phyloP scores from a whole-genome alignment of 2,797 vertebrate genomes.

The Tokudaia tokunoshimensis region DNA sequence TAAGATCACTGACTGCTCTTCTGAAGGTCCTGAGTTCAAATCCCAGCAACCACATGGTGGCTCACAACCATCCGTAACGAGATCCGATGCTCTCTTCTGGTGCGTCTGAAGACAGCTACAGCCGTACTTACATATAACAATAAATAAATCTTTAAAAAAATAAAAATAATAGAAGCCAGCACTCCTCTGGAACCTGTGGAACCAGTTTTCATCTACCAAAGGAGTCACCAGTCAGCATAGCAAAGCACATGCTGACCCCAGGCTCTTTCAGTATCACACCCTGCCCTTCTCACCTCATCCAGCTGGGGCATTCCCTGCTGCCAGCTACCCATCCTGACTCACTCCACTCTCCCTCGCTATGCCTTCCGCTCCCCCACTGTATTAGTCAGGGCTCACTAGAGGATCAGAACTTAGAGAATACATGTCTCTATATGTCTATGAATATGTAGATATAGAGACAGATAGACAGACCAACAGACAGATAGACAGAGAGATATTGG shows the following conservation, averaged over 20 bases:
- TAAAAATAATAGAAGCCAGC: neutral
- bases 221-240: neutral
- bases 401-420: neutral
- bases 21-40: no score
- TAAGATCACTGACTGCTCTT: no score
- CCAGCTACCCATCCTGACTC: neutral
- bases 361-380: neutral
- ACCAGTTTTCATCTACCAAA: neutral
- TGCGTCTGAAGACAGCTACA: no score
- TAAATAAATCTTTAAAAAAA: no score
- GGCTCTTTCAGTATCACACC: neutral
- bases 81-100: no score
- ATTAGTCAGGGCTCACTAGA: neutral
- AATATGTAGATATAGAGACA: neutral
- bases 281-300: neutral
- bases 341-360: neutral
- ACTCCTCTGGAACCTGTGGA: neutral
- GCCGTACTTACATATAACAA: no score
- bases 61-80: no score
- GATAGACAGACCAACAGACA: no score
- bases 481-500: neutral
- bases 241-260: neutral
- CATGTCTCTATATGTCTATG: neutral
- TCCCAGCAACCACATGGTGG: no score
- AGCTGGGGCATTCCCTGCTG: neutral